Base-by-base conservation (phyloP, 2,113 vertebrate genomes). In the Archilochus colubris region DNA sequence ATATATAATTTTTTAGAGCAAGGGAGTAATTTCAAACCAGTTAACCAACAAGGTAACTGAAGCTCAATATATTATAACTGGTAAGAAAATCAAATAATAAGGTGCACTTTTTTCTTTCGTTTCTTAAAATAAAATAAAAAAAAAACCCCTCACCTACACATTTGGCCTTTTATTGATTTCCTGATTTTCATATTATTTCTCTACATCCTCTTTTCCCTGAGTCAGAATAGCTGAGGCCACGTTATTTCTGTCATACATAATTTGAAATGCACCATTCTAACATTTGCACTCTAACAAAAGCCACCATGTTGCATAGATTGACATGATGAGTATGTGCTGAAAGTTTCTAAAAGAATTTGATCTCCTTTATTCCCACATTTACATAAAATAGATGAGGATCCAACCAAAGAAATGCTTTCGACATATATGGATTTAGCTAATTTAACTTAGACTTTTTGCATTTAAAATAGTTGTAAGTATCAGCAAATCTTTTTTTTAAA, bases 211-310 rank as follows among this genome's bases (percentile, higher is more conserved):
- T 91, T 95, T 86, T 63, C 59, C 59, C 51, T n/a, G 79, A 77
- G 23, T 88, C 80, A 54, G 10, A 33, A 59, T 86, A 84, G 53
- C 91, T 0, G 11, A 88, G 73, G 69, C 78, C 82, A 31, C 8
- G 0, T 7, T 72, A 44, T 38, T 86, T 63, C 80, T 88, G 82
- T 86, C 24, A 62, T 77, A 68, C 62, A 76, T 96, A 33, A 95
- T 86, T 90, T 93, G 85, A 89, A 91, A 97, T 95, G 86, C 82
- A 90, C 95, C 50, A 57, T 73, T 89, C 86, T 94, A 97, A 95
- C 81, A 96, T 95, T 97, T 94, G 54, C 91, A 88, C 78, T 94
- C 36, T 91, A 96, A 94, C 93, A 93, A 92, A 96, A 97, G 89
- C 88, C 94, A 94, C 92, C 79, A 63, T 72, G 27, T 93, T 95